A percentile compares a stretch with the other conserved stretches of the same genome.
Conservation (phyloP, 1,140 invertebrate genomes). For the Magallana angulata region DNA sequence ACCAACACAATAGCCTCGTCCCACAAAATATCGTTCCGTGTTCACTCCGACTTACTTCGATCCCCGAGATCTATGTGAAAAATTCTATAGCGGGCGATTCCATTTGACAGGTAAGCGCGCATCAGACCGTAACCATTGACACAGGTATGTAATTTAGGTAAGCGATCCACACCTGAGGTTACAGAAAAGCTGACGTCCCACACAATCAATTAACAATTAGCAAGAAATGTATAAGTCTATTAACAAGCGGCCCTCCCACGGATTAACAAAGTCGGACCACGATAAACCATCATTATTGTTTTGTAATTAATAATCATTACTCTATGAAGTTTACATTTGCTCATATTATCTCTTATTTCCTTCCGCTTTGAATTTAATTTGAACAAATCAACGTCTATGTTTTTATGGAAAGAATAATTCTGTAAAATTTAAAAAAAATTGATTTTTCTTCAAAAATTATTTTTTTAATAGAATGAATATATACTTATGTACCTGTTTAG, state of each 20-base stretch:
- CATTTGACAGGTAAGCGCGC: conserved; percentile 5
- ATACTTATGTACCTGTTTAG: no score
- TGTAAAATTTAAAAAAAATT: no score
- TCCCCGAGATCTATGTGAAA: conserved; percentile 16
- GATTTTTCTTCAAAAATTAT: no score
- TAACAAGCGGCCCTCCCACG: neutral
- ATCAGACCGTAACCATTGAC: conserved; percentile 27
- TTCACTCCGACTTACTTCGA: neutral
- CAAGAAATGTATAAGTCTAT: neutral
- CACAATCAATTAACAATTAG: conserved; percentile 16
- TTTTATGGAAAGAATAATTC: no score
- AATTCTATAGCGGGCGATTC: conserved; percentile 24
- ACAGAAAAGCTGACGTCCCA: neutral
- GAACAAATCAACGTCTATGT: no score
- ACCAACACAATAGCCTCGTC: neutral
- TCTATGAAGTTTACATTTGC: no score
- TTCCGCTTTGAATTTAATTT: no score
- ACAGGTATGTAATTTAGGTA: conserved; percentile 26
- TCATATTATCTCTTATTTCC: no score
- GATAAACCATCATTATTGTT: no score
- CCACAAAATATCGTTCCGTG: neutral
- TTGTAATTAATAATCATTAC: no score
- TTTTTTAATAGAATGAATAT: no score
- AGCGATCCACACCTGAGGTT: conserved; percentile 20
- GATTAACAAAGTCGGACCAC: neutral